Conservation (phyloP, 2,113 vertebrate species). For the Catharus fuscescens region DNA sequence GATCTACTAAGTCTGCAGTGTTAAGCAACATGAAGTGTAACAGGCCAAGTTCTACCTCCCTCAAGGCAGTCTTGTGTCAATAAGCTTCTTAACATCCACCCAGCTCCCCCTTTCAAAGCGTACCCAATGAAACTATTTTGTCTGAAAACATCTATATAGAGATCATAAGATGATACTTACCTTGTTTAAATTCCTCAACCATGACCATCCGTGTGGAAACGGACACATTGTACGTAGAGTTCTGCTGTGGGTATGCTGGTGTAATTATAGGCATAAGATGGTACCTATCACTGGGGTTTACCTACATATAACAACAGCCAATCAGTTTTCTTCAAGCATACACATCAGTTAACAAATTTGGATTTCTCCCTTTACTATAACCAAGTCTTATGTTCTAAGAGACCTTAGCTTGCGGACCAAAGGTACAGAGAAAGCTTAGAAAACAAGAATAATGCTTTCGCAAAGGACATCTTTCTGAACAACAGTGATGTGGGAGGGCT, state of each 20-base stretch:
- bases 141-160: conserved; percentile 47
- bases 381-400: conserved; percentile 11
- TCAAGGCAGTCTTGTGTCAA: neutral
- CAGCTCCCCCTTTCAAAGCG: neutral
- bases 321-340: conserved; percentile 84
- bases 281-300: conserved; percentile 90
- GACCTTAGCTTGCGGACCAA: neutral
- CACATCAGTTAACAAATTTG: conserved; percentile 72
- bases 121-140: neutral
- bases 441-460: neutral
- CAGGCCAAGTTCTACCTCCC: neutral
- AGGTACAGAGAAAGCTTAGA: conserved; percentile 3
- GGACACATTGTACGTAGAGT: conserved; percentile 92
- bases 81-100: neutral
- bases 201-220: conserved; percentile 89
- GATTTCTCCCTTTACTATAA: conserved; percentile 76
- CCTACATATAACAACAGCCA: conserved; percentile 85
- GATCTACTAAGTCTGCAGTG: neutral
- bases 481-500: neutral
- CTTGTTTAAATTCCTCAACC: conserved; percentile 91
- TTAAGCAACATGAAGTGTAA: neutral
- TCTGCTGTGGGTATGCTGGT: conserved; percentile 93
- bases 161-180: conserved; percentile 79
- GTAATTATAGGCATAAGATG: conserved; percentile 97
- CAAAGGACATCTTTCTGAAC: neutral